Base-by-base conservation (phyloP, 2,888 invertebrate species). In the Epinotia nisella region DNA sequence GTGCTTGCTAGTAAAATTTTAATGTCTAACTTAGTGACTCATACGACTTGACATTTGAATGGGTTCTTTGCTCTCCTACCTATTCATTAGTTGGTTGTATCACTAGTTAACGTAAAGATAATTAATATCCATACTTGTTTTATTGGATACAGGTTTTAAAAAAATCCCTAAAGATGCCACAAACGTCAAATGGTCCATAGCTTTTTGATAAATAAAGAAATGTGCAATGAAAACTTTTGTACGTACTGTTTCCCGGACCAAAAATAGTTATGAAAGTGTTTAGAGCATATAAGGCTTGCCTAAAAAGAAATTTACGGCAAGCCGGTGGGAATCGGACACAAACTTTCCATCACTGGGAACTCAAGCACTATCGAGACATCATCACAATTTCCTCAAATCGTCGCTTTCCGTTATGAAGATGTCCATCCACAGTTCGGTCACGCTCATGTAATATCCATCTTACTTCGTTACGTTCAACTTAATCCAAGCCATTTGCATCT, bases 21-120 rank as follows among this genome's bases (percentile, higher is more conserved):
- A 87, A 90, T 91, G 91, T 93, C 92, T 92, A 90, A 90, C 84
- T 85, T 85, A 88, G 89, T 93, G 92, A 93, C 78, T 92, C 92
- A 92, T 86, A 24, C 2, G 84, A 86, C 90, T 90, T 86, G 85
- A 88, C 86, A 82, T 83, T 80, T 83, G 81, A 88, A 88, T 88
- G 87, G 85, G 86, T 85, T 86, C 84, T 84, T 87, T 85, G 85
- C 82, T 82, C 83, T 82, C 82, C 78, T 78, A 78, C 76, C 85
- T 80, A 83, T 87, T 85, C 82, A 83, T 79, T 80, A 75, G 69
- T 59, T 76, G 70, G 24, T 62, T 69, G 56, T 65, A 56, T 56
- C 21, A 70, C 21, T 21, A 62, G 17, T 56, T 35, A 64, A 70
- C 49, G 70, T 56, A 55, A 51, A 11, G 45, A 49, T n/a, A 64